Percentiles rank a stretch among this genome's conserved stretches.
These are phyloP conservation scores for Eristalis arbustorum DNA, from an alignment of 2,888 invertebrate species.

Conservation along the genomic window DNA sequence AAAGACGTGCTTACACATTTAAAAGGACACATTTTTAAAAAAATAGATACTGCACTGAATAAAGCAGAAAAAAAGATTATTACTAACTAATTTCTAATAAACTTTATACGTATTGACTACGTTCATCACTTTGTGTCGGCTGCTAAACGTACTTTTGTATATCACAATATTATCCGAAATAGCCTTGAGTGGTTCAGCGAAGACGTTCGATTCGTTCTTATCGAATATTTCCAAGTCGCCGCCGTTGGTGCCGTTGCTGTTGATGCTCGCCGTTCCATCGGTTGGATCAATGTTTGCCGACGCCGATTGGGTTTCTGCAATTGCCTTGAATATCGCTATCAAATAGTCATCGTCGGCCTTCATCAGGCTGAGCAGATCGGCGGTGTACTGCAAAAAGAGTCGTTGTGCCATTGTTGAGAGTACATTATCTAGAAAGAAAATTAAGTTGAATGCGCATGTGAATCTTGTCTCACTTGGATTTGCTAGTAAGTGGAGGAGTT, in stretches of 20 bases:
- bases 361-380: slow-evolving; percentile 69
- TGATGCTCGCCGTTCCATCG: slow-evolving; percentile 47
- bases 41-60: slow-evolving; percentile 19
- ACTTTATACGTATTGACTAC: slow-evolving; percentile 70
- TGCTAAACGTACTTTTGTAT: slow-evolving; percentile 72
- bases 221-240: slow-evolving; percentile 76
- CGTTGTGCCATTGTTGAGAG: slow-evolving; percentile 74
- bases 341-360: slow-evolving; percentile 72
- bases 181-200: slow-evolving; percentile 76
- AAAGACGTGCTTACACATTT: slow-evolving; percentile 16
- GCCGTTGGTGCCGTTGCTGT: slow-evolving; percentile 22
- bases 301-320: slow-evolving; percentile 70
- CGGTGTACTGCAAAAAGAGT: slow-evolving; percentile 73
- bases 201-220: slow-evolving; percentile 77
- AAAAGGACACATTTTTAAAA: slow-evolving; percentile 29
- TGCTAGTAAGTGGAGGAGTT: neutral
- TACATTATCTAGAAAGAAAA: slow-evolving; percentile 63
- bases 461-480: neutral
- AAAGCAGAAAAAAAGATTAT: slow-evolving; percentile 1
- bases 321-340: slow-evolving; percentile 73
- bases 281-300: slow-evolving; percentile 65
- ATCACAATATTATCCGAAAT: slow-evolving; percentile 72
- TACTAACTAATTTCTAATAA: slow-evolving; percentile 27
- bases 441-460: neutral
- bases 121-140: slow-evolving; percentile 71